Conservation (phyloP, 1,140 invertebrate species). For the Tribolium madens region DNA sequence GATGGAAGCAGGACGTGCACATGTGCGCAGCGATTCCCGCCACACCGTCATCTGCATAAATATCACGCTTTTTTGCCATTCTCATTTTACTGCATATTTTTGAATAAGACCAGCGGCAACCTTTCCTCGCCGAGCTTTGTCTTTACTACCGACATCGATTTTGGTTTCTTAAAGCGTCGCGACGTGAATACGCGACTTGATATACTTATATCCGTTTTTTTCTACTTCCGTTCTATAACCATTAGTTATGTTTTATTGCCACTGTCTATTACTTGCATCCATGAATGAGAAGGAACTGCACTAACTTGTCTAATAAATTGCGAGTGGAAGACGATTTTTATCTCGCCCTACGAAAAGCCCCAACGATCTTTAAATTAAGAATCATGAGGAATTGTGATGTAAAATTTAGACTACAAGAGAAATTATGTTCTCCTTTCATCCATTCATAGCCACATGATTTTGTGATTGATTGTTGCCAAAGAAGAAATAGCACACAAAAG, state of each 20-base stretch:
- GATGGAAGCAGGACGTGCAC: conserved; percentile 46
- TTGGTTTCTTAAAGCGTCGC: conserved; percentile 27
- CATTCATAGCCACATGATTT: not conserved
- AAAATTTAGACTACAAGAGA: not conserved
- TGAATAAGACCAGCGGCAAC: conserved; percentile 34
- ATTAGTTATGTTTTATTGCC: conserved; percentile 28
- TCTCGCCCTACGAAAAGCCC: not conserved
- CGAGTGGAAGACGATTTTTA: not conserved
- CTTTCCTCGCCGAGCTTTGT: conserved; percentile 31
- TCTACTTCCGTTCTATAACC: conserved; percentile 7
- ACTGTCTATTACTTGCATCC: conserved; percentile 6
- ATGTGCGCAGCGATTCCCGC: conserved; percentile 30
- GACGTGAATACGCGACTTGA: conserved; percentile 32
- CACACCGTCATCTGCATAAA: conserved; percentile 49
- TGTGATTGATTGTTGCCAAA: not conserved
- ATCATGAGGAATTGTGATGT: not conserved
- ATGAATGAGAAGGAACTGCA: not conserved
- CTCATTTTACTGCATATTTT: conserved; percentile 36
- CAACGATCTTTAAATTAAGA: not conserved
- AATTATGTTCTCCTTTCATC: not conserved
- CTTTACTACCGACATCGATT: conserved; percentile 26
- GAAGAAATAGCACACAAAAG: not conserved
- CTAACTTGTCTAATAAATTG: not conserved
- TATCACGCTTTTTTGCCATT: conserved; percentile 40
- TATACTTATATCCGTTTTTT: conserved; percentile 29